Conservation (phyloP, 2,113 vertebrate genomes). For the Phalacrocorax pelagicus region DNA sequence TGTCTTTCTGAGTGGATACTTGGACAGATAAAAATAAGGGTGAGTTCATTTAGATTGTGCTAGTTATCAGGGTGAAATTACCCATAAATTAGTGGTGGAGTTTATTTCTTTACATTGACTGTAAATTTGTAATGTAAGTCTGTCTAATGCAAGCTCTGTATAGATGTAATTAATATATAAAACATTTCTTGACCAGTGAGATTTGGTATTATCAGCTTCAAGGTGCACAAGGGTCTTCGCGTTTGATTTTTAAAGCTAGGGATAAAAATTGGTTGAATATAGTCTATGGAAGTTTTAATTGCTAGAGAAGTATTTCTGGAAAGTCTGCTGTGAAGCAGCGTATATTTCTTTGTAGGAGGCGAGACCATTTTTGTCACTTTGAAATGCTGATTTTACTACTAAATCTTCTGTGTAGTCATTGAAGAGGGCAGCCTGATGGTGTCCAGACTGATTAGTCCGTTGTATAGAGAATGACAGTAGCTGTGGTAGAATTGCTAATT, state of each 20-base stretch:
- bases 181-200: neutral
- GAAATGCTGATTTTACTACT: neutral
- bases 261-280: neutral
- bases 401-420: neutral
- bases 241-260: neutral
- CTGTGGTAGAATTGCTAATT: neutral
- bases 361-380: neutral
- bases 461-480: neutral
- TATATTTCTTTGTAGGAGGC: neutral
- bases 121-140: slow-evolving; percentile 41
- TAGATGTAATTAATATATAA: neutral
- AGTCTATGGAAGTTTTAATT: neutral
- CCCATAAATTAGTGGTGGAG: neutral
- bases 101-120: neutral
- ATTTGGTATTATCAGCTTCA: neutral
- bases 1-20: neutral
- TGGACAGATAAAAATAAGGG: neutral
- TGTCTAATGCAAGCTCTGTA: slow-evolving; percentile 9
- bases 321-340: neutral
- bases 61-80: neutral
- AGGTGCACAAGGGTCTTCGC: neutral
- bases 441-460: neutral
- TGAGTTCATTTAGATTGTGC: neutral
- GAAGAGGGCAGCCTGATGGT: neutral
- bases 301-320: neutral